Percentiles rank a stretch among this genome's conserved stretches.
phyloP scores from a whole-genome alignment of 64 coral and sea anemone species.

The Montipora foliosa region DNA sequence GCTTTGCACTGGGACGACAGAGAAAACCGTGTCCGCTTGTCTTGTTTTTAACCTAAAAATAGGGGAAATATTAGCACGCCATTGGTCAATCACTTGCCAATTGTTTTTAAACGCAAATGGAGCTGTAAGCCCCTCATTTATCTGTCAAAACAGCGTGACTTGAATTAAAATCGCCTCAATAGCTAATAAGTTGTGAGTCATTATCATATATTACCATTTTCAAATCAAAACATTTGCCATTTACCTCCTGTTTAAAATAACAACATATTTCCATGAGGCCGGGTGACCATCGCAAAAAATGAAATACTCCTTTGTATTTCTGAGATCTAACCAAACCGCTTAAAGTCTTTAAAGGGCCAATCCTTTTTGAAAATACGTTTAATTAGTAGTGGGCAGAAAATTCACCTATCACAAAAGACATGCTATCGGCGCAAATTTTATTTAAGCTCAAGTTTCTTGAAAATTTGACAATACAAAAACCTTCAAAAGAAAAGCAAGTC shows the following conservation, averaged over 20 bases:
- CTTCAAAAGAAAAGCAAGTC: not conserved
- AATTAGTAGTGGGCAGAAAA: not conserved
- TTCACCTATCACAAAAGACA: not conserved
- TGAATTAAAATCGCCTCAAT: constrained; percentile 26
- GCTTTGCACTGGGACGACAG: constrained; percentile 8
- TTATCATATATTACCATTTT: constrained; percentile 57
- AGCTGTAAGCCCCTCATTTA: constrained; percentile 15
- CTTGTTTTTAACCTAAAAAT: constrained; percentile 1
- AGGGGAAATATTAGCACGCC: constrained; percentile 11
- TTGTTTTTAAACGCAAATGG: constrained; percentile 45
- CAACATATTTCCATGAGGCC: not conserved
- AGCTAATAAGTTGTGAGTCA: constrained; percentile 27
- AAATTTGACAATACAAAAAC: not conserved
- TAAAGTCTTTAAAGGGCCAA: not conserved
- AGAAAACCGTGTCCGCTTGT: not conserved
- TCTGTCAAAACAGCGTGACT: constrained; percentile 46
- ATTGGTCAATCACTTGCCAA: constrained; percentile 36
- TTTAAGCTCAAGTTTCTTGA: not conserved
- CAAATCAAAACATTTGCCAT: constrained; percentile 32
- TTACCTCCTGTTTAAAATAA: not conserved
- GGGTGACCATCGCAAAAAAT: not conserved
- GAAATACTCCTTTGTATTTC: not conserved
- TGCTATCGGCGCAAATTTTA: not conserved
- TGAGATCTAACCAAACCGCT: not conserved
- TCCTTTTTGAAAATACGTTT: not conserved